Base-by-base conservation (phyloP, 2,113 vertebrate species). In the Oreotragus oreotragus region DNA sequence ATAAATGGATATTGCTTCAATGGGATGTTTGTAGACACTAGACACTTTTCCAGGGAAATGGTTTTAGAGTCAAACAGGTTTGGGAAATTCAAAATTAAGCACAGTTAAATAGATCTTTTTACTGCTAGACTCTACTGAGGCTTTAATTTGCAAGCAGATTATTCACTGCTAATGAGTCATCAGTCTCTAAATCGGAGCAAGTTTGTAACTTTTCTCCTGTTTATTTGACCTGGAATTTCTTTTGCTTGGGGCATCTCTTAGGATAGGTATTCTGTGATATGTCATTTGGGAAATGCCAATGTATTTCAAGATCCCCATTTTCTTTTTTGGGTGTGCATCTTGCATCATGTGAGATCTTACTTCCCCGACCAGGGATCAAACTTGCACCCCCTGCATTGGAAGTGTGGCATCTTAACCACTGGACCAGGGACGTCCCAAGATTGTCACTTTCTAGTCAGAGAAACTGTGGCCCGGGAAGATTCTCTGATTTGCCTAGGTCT, bases 401-500 rank as follows among this genome's bases (percentile, higher is more conserved):
- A 39, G 36, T 39, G 66, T 70, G 66, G 19, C 66, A 12, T 39
- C 12, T 27, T 76, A 76, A 76, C 23, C 36, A 76, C 23, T 0
- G 6, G 23, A 27, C 12, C 70, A 43, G 36, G 39, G 39, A 76
- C 27, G 39, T 43, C 23, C 36, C n/a, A 95, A 77, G 87, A 19
- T 92, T 4, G 1, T 89, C 76, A 30, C 43, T 97, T 92, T 89
- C 36, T 70, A 86, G 90, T 89, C 30, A 93, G 88, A 23, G 62
- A 66, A 55, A 88, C 11, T 21, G n/a, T 93, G 36, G 47, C 21
- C 36, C 6, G 79, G 51, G 76, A 85, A 96, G 33, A 91, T 39
- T 93, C n/a, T 77, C 25, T 92, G 66, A 92, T 27, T 97, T 97
- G 19, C 51, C 6, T 88, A 45, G 86, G 76, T 79, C 95, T 92